Percentiles rank a stretch among this genome's conserved stretches.
These are phyloP conservation scores for Picus viridis DNA, from an alignment of 2,797 vertebrate species.

Conservation along the genomic window DNA sequence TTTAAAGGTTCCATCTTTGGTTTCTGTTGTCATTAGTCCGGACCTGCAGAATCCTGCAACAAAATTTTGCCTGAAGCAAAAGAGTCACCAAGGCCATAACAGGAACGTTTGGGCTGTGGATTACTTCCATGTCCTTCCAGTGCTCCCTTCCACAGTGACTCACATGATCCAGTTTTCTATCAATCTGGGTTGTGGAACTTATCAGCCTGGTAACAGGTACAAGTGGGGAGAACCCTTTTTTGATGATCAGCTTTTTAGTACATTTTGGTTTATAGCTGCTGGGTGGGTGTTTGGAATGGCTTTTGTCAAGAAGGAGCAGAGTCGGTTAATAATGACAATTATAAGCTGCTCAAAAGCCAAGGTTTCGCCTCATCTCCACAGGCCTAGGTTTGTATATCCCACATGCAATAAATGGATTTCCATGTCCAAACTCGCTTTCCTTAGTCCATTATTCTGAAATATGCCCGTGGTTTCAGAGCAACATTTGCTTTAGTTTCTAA, in stretches of 20 bases:
- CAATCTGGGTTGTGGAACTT: constrained; percentile 96
- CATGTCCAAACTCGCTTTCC: neutral
- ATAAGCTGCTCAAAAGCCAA: neutral
- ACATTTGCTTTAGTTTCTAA: neutral
- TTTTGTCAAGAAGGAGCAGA: neutral
- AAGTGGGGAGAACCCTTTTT: neutral
- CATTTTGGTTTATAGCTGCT: neutral
- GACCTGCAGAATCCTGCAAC: constrained; percentile 92
- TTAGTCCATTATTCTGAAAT: neutral
- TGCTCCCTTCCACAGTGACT: constrained; percentile 89
- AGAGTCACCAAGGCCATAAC: constrained; percentile 85
- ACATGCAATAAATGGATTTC: neutral
- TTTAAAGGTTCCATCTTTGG: constrained; percentile 87
- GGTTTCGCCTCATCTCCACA: neutral
- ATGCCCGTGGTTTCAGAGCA: neutral
- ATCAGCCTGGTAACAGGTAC: constrained; percentile 96
- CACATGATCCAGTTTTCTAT: constrained; percentile 97
- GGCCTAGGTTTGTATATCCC: neutral
- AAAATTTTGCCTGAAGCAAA: constrained; percentile 95
- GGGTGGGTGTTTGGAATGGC: neutral
- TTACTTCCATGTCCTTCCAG: constrained; percentile 93
- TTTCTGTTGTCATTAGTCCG: constrained; percentile 90
- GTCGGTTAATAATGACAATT: neutral
- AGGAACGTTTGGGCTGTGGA: constrained; percentile 94
- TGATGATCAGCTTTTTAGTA: neutral